These are phyloP conservation scores for Yasuhikotakia modesta DNA, from an alignment of 2,797 vertebrate genomes.

Conservation along the genomic window DNA sequence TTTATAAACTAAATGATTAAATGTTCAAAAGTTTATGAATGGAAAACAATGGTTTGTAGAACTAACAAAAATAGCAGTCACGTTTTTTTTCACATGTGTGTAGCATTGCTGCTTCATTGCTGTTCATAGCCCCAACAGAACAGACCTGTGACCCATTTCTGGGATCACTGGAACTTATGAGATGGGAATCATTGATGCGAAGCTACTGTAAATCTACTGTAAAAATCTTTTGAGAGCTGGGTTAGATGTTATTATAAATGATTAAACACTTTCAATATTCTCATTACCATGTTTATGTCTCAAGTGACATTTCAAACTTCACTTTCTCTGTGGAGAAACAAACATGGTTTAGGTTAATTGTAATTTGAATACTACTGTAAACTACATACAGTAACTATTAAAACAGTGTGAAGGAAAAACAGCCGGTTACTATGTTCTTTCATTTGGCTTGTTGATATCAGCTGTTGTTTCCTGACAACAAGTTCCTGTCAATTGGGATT, in stretches of 20 bases:
- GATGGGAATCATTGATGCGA: too few relatives aligned
- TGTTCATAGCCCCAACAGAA: too few relatives aligned
- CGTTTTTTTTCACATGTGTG: too few relatives aligned
- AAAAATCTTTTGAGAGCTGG: not conserved
- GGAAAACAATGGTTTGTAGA: too few relatives aligned
- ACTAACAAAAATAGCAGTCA: too few relatives aligned
- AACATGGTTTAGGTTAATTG: not conserved
- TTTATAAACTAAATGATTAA: too few relatives aligned
- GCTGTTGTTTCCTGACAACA: conserved; percentile 48
- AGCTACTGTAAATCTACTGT: not conserved
- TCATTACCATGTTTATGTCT: too few relatives aligned
- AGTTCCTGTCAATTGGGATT: conserved; percentile 47
- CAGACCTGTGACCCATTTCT: too few relatives aligned
- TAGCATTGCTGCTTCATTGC: too few relatives aligned
- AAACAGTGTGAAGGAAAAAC: not conserved
- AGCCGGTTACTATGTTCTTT: not conserved
- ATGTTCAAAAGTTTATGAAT: too few relatives aligned
- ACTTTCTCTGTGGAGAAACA: not conserved
- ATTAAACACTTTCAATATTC: not conserved
- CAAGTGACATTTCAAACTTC: not conserved
- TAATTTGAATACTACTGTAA: not conserved
- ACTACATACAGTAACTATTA: not conserved
- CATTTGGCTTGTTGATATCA: conserved; percentile 29
- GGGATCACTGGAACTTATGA: too few relatives aligned
- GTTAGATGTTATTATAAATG: not conserved